Evolutionary conservation across 2,888 invertebrate species (phyloP), one percentile per base, ranked within the genome.

Genomic region (Steinernema hermaphroditum): DNA sequence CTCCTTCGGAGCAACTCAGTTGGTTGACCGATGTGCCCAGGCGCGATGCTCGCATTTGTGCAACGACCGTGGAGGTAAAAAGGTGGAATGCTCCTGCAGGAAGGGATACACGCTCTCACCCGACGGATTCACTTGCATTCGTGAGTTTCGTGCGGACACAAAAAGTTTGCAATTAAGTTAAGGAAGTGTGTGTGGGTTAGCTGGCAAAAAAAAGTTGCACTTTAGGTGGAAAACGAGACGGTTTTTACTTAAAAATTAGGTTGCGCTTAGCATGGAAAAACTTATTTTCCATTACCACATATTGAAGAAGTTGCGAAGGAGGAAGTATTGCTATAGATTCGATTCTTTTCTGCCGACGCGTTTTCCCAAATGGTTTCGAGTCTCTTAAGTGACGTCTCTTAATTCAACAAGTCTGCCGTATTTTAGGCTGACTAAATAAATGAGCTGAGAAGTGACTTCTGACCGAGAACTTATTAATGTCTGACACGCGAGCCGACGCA

Each of bases 31-130:
- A n/a, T 86, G 86, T 72, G 69, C 77, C 9, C 57, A 54, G 9
- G 62, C 80, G 12, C 74, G 74, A 8, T 86, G 86, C 73, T 83
- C 86, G 37, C 86, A 86, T 72, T 75, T 83, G 14, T 86, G 86
- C 75, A 81, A 80, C 72, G 82, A 83, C 50, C 75, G 80, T 68
- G 79, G 57, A 14, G 82, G 83, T 22, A 82, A 80, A 16, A 78
- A 80, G 1, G 83, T 83, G 12, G 83, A 85, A 68, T 86, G 86
- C 76, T 80, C 82, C 44, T 86, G 86, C 73, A 77, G 81, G 14
- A 68, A 78, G 16, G 86, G 86, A 14, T 86, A 76, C 74, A 82
- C 83, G 70, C 76, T 86, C n/a, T 81, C 76, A 0, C 75, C 84
- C 8, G 83, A 86, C 73, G 85, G 84, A 1, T 71, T 70, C 41